Evolutionary conservation across 2,797 vertebrate genomes (phyloP), one percentile per base, ranked within the genome.

Genomic region (Myoxocephalus aenaeus): DNA sequence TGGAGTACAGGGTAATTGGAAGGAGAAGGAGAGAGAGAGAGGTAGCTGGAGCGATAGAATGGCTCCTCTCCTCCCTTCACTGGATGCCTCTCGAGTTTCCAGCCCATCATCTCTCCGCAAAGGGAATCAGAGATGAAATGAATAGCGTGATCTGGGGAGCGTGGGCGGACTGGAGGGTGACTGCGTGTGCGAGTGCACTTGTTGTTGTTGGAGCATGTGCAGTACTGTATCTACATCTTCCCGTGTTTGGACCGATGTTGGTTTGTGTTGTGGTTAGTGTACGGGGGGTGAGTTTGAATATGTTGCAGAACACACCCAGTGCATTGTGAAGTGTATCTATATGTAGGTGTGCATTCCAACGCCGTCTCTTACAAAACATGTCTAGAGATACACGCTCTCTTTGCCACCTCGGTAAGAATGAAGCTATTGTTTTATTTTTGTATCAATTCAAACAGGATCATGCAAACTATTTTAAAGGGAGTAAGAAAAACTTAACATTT

Each of bases 111-210:
- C 85, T 90, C 83, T 90, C 83, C 70, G 89, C 83, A 92, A 91
- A 91, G 90, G 86, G 91, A 92, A 94, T 92, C 88, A 86, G 58
- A 92, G 89, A 93, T 91, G 86, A 90, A 90, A 90, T 92, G 89
- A 91, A 90, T 82, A 81, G 74, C 48, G 78, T 76, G 90, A 87
- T 89, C 76, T 3, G 27, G 66, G 81, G 85, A 75, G 87, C 40
- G 85, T 91, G 88, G 87, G 89, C 14, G 48, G 81, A 82, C 70
- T 50, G 72, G 53, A 85, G 73, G 73, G 64, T 40, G 73, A n/a
- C 11, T 75, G 53, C 67, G 75, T 81, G 78, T 70, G 48, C 59
- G 75, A 46, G 58, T 29, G 36, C 5, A 6, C 25, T 56, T 64
- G 70, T 77, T 62, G 70, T 48, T 64, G 18, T 69, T 29, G 5